phyloP scores from a whole-genome alignment of 2,797 vertebrate genomes.

The Poecilia wingei region DNA sequence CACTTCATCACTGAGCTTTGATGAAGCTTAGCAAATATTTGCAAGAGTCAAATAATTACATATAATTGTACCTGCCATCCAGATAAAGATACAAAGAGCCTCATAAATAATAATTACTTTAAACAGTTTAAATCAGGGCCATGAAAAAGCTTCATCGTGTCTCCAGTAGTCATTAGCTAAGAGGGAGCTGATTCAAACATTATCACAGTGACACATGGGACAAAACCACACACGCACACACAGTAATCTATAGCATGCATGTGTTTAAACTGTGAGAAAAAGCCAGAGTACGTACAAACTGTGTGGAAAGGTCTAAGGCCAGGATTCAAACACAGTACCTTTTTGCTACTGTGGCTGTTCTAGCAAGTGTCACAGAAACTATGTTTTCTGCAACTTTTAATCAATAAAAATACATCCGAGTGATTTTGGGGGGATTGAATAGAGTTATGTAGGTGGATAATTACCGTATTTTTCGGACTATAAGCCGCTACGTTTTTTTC shows the following conservation, averaged over 20 bases:
- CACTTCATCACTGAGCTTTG: background rate
- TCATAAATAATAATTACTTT: background rate
- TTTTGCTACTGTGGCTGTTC: background rate
- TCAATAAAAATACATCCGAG: background rate
- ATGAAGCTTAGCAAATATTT: background rate
- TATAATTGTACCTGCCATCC: background rate
- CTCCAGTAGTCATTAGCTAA: background rate
- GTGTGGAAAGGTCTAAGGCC: background rate
- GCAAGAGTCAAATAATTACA: background rate
- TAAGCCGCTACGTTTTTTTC: no score
- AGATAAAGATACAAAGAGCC: background rate
- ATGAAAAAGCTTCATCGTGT: background rate
- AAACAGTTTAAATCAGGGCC: background rate
- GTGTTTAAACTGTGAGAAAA: background rate
- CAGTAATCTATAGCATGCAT: background rate
- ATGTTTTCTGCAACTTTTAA: background rate
- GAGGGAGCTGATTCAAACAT: background rate
- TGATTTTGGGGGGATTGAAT: background rate
- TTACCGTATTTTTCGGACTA: background rate
- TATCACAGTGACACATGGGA: background rate
- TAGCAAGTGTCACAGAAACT: background rate
- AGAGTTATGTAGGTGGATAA: background rate
- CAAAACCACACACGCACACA: background rate
- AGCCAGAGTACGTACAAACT: background rate
- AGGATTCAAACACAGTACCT: background rate